These are phyloP conservation scores for Drosophila sturtevanti DNA, from an alignment of 1,140 invertebrate species.

Conservation along the genomic window DNA sequence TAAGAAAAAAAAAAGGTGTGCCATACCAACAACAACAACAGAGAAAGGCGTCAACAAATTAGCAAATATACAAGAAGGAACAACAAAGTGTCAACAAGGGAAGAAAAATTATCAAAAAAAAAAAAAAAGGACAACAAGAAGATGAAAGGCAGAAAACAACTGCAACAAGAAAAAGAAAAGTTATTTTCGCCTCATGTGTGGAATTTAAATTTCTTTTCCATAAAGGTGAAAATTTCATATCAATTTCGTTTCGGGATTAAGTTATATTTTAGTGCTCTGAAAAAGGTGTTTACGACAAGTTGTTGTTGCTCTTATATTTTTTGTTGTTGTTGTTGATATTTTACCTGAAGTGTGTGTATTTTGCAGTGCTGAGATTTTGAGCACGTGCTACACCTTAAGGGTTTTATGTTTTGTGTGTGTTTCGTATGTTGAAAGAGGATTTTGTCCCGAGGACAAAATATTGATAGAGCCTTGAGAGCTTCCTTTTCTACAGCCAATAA, in stretches of 20 bases:
- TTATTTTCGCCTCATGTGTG: conserved; percentile 70
- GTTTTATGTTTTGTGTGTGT: conserved; percentile 62
- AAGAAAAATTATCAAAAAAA: conserved; percentile 43
- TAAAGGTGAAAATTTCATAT: conserved; percentile 67
- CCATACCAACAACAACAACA: not conserved
- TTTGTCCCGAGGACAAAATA: conserved; percentile 50
- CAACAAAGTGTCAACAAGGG: conserved; percentile 16
- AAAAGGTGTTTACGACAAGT: conserved; percentile 67
- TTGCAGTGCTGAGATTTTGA: conserved; percentile 66
- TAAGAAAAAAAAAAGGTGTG: conserved; percentile 11
- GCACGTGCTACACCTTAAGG: conserved; percentile 70
- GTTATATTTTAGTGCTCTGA: conserved; percentile 75
- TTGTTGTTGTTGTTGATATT: conserved; percentile 17
- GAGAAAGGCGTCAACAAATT: conserved; percentile 52
- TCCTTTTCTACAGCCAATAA: conserved; percentile 1
- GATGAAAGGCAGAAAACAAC: conserved; percentile 39
- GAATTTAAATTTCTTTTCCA: conserved; percentile 69
- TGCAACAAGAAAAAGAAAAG: conserved; percentile 34
- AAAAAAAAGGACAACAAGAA: conserved; percentile 33
- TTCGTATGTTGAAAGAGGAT: conserved; percentile 36
- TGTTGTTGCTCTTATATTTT: conserved; percentile 4
- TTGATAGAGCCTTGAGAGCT: conserved; percentile 60
- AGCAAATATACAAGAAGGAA: conserved; percentile 40
- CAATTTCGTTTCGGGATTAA: conserved; percentile 73
- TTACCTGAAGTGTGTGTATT: conserved; percentile 25